A percentile compares a stretch with the other conserved stretches of the same genome.
phyloP scores from a whole-genome alignment of 2,113 vertebrate genomes.

The Pelecanoides urinatrix region DNA sequence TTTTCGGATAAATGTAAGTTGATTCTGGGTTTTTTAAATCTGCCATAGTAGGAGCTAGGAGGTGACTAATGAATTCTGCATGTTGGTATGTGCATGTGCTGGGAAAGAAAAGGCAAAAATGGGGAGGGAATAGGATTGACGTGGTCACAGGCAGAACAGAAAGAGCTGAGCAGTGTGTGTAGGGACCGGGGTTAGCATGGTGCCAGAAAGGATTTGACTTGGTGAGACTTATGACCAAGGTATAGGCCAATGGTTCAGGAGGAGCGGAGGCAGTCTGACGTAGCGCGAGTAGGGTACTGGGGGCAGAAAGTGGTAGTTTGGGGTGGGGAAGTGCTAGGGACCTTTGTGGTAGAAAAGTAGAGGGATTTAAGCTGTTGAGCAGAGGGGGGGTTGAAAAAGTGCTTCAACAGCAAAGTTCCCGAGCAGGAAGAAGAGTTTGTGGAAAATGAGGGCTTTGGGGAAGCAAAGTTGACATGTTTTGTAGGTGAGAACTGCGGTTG shows the following conservation, averaged over 20 bases:
- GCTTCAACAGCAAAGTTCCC: not conserved
- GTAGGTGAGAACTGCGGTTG: not conserved
- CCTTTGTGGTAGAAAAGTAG: not conserved
- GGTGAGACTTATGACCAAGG: not conserved
- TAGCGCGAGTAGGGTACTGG: not conserved
- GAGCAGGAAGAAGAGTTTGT: not conserved
- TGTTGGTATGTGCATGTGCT: not conserved
- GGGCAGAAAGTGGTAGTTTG: not conserved
- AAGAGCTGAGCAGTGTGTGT: not conserved
- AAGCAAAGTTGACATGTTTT: not conserved
- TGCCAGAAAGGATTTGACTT: not conserved
- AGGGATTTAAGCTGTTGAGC: not conserved
- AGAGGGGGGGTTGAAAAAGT: not conserved
- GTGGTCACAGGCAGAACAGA: not conserved
- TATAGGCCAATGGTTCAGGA: not conserved
- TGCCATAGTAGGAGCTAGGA: not conserved
- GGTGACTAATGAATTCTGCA: not conserved
- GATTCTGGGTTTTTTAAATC: not conserved
- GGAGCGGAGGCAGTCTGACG: not conserved
- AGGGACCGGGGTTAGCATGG: not conserved
- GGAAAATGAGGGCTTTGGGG: not conserved
- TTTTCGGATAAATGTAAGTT: not conserved
- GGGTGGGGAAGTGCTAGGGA: not conserved
- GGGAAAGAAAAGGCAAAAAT: not conserved
- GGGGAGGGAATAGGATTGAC: not conserved